Evolutionary conservation across 2,113 vertebrate species (phyloP), one percentile per base, ranked within the genome.

Genomic region (Chrysochloris asiatica): DNA sequence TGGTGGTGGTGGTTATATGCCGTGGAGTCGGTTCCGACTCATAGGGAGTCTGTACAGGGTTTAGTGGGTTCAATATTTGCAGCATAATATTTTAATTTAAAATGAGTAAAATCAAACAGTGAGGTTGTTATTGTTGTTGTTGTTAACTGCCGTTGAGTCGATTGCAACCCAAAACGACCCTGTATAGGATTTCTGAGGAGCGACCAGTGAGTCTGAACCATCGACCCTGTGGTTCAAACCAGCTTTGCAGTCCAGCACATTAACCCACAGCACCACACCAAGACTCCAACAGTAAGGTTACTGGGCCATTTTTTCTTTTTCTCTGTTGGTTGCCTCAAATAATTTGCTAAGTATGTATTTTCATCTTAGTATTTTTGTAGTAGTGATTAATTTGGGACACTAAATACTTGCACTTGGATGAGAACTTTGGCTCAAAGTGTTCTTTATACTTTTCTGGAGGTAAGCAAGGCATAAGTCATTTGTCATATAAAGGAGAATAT

Each of bases 331-430:
- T 81, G 22, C 36, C 47, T 89, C 59, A 93, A 77, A 67, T 83
- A n/a, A 82, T 72, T 88, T 90, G 11, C 43, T 63, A 80, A 93
- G 21, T 63, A 83, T 69, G 43, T 5, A 77, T 77, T 93, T 94
- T 90, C 45, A 41, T 65, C 38, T 77, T 72, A 59, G 22, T 4
- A 17, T 89, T 89, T 91, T 75, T 75, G 6, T 56, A 45, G 28
- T 83, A 78, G 85, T 4, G 17, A 88, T 63, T 90, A 86, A 83
- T 83, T 92, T 89, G 50, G 38, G 17, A 0, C 24, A 71, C 6
- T 56, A 26, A 92, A 59, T 88, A 13, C 33, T 83, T 95, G 5
- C 5, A 56, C 26, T 4, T 77, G 52, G 47, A 79, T 73, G 71
- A 89, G 30, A 4, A 77, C 12, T 89, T 94, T 2, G 91, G 17